A percentile compares a stretch with the other conserved stretches of the same genome.
phyloP scores from a whole-genome alignment of 1,140 invertebrate genomes.

The Brachionus sp. region DNA sequence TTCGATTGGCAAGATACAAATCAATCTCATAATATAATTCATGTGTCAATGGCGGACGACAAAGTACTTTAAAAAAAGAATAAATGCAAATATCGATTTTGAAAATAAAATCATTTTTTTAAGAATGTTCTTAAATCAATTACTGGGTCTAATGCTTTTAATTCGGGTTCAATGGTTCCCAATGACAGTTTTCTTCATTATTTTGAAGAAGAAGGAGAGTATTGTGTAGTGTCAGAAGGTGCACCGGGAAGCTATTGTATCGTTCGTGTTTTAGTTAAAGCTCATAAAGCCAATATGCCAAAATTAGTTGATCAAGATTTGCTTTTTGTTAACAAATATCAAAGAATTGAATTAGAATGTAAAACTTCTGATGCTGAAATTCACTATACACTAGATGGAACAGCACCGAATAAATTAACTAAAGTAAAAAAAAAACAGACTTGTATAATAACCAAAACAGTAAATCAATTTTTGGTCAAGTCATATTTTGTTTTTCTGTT shows the following conservation, averaged over 20 bases:
- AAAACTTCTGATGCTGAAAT: constrained; percentile 52
- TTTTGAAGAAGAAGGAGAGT: constrained; percentile 57
- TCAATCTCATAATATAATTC: constrained; percentile 56
- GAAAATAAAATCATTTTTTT: background rate
- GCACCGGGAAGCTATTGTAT: constrained; percentile 51
- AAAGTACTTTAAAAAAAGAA: constrained; percentile 48
- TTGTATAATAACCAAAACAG: too few species aligned
- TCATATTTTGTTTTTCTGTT: too few species aligned
- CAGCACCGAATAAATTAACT: constrained; percentile 49
- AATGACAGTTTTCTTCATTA: constrained; percentile 58
- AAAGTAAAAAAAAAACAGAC: background rate
- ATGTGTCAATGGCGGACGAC: constrained; percentile 56
- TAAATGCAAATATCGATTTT: constrained; percentile 10
- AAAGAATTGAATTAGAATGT: constrained; percentile 49
- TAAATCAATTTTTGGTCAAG: too few species aligned
- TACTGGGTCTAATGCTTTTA: constrained; percentile 55
- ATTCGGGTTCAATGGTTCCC: constrained; percentile 55
- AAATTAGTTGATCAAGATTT: constrained; percentile 48
- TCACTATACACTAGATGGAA: constrained; percentile 57
- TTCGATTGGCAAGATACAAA: constrained; percentile 56
- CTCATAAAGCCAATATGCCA: constrained; percentile 50
- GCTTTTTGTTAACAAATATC: constrained; percentile 51
- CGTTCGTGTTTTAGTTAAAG: background rate
- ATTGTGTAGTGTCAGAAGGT: constrained; percentile 57
- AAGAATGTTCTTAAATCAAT: constrained; percentile 54